Conservation (phyloP, 2,113 vertebrate species). For the Cathartes aura region DNA sequence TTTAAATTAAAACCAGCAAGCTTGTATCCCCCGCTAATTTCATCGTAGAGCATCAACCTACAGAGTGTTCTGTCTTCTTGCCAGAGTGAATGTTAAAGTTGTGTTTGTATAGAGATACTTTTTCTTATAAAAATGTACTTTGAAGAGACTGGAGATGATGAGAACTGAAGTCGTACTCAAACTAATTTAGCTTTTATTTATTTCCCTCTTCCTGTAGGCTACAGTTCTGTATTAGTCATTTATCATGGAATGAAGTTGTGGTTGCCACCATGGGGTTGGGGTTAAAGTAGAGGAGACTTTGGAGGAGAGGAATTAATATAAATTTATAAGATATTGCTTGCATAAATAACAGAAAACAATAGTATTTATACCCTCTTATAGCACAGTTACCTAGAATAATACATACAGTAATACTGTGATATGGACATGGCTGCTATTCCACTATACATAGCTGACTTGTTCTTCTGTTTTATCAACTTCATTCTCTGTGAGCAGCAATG, state of each 20-base stretch:
- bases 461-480: constrained; percentile 85
- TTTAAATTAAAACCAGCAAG: not conserved
- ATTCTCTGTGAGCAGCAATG: constrained; percentile 86
- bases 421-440: not conserved
- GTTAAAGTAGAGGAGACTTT: constrained; percentile 8
- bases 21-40: not conserved
- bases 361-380: constrained; percentile 27
- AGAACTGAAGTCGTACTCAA: not conserved
- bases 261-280: not conserved
- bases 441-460: constrained; percentile 87
- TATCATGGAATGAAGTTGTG: constrained; percentile 22
- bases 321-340: constrained; percentile 40
- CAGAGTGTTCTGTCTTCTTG: not conserved
- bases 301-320: constrained; percentile 31
- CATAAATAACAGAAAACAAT: constrained; percentile 63
- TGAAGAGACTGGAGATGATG: not conserved
- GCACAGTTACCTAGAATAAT: not conserved
- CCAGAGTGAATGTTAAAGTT: not conserved
- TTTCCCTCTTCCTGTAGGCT: constrained; percentile 23
- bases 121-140: not conserved
- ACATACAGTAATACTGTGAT: not conserved
- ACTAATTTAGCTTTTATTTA: constrained; percentile 59
- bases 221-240: constrained; percentile 24
- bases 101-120: not conserved
- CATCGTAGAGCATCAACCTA: not conserved